phyloP scores from a whole-genome alignment of 2,113 vertebrate genomes.

The Gulo gulo region DNA sequence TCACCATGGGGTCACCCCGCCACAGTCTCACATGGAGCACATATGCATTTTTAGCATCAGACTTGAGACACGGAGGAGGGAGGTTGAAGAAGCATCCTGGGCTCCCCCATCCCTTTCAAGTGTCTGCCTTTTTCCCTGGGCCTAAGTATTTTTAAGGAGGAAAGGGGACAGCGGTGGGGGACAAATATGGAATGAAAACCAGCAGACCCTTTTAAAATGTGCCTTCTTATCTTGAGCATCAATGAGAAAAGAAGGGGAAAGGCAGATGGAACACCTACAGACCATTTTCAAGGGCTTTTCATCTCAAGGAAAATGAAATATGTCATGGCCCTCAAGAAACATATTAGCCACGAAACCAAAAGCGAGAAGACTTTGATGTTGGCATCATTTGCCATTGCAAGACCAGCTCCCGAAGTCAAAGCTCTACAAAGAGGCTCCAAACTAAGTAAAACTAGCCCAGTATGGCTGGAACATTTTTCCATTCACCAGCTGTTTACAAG shows the following conservation, averaged over 20 bases:
- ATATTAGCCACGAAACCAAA: background rate
- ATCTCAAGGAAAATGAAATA: slow-evolving; percentile 40
- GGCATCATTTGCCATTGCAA: background rate
- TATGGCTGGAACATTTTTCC: background rate
- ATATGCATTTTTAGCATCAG: background rate
- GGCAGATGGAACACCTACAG: background rate
- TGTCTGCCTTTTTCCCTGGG: background rate
- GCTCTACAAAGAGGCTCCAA: background rate
- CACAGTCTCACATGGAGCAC: background rate
- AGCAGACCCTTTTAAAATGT: background rate
- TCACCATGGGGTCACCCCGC: background rate
- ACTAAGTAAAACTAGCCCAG: background rate
- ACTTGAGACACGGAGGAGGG: background rate
- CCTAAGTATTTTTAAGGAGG: background rate
- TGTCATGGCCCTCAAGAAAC: background rate
- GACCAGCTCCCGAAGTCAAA: background rate
- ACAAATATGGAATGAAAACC: background rate
- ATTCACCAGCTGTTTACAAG: background rate
- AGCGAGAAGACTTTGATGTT: background rate
- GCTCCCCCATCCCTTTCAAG: background rate
- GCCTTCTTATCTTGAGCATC: background rate
- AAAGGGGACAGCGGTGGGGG: background rate
- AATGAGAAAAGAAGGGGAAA: background rate
- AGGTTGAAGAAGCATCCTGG: background rate
- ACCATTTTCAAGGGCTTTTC: slow-evolving; percentile 49